Conservation (phyloP, 2,113 vertebrate genomes). For the Microcebus jonahi region DNA sequence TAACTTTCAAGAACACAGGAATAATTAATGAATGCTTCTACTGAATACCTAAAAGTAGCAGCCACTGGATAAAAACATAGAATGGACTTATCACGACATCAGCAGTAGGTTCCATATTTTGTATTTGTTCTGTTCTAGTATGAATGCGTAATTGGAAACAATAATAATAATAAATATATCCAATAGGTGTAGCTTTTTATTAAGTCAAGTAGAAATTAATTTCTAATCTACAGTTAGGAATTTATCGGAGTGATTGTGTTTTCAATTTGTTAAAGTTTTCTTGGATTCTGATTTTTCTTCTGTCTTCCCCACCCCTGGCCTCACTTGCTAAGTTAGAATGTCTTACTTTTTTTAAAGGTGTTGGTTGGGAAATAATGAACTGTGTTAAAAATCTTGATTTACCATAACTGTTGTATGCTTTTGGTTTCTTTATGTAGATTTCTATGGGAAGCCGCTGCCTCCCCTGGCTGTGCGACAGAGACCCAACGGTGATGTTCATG, state of each 20-base stretch:
- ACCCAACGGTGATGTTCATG: constrained; percentile 86
- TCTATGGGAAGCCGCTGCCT: constrained; percentile 87
- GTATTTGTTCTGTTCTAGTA: constrained; percentile 26
- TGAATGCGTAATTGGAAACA: constrained; percentile 7
- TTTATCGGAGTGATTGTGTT: neutral
- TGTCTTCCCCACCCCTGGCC: neutral
- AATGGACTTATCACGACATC: neutral
- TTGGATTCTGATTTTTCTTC: neutral
- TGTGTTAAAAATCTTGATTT: neutral
- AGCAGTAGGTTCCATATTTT: neutral
- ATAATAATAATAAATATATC: neutral
- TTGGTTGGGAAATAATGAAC: neutral
- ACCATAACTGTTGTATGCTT: constrained; percentile 20
- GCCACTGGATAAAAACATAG: neutral
- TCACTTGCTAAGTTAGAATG: neutral
- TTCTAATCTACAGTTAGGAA: neutral
- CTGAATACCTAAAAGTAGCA: neutral
- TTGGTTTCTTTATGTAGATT: constrained; percentile 81
- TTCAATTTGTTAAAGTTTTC: constrained; percentile 37
- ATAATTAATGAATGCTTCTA: neutral
- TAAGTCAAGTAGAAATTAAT: constrained; percentile 27
- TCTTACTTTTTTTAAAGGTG: constrained; percentile 27
- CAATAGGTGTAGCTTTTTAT: neutral
- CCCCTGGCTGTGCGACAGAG: constrained; percentile 82
- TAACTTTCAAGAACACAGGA: neutral